Evolutionary conservation across 2,888 invertebrate genomes (phyloP).

Genomic region (Cerceris ruficornis): DNA sequence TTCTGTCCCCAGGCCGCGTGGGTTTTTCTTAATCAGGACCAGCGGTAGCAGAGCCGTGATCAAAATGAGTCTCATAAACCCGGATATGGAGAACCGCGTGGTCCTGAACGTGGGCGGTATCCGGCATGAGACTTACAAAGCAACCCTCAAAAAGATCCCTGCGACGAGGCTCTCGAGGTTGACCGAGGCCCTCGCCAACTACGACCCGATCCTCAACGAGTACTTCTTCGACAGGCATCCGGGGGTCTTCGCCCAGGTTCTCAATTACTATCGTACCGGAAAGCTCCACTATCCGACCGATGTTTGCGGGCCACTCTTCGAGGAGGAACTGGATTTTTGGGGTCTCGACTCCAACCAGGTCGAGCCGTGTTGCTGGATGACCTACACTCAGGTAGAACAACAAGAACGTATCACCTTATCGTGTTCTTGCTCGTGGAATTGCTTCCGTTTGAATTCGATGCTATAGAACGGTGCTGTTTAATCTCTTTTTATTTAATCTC

Average conservation of each 20-base stretch:
- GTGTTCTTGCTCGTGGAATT: background rate
- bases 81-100: conserved; percentile 99
- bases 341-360: conserved; percentile 99
- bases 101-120: conserved; percentile 99
- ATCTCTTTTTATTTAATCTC: too few species aligned
- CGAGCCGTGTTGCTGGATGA: conserved; percentile 99
- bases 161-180: conserved; percentile 96
- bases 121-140: conserved; percentile 97
- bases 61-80: conserved; percentile 94
- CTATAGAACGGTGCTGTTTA: too few species aligned
- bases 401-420: background rate
- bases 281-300: conserved; percentile 99
- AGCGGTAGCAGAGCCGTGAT: conserved; percentile 79
- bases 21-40: conserved; percentile 72
- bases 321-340: conserved; percentile 99
- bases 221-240: conserved; percentile 99
- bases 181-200: conserved; percentile 98
- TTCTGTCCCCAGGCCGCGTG: conserved; percentile 69
- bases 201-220: conserved; percentile 99
- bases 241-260: conserved; percentile 97
- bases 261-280: conserved; percentile 99
- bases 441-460: background rate
- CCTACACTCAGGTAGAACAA: conserved; percentile 92
- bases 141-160: conserved; percentile 98
- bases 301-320: conserved; percentile 99